A percentile compares a stretch with the other conserved stretches of the same genome.
phyloP scores from a whole-genome alignment of 92 coral and sea anemone species.

The Plumapathes pennacea region DNA sequence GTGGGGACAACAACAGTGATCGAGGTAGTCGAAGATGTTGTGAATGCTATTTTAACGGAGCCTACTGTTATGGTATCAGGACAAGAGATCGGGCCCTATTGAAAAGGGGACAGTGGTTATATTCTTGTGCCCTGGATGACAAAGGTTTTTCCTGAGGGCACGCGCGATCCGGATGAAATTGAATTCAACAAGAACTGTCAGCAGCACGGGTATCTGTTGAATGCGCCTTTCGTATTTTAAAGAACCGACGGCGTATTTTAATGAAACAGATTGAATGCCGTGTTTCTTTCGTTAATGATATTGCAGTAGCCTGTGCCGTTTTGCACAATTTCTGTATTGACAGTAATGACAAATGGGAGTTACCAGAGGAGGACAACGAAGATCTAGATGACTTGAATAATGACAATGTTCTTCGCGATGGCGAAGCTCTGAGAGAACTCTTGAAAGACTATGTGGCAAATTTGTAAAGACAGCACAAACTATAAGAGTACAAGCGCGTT shows the following conservation, averaged over 20 bases:
- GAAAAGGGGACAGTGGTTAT: too few species aligned
- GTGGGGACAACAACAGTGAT: too few species aligned
- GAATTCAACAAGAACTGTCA: constrained; percentile 17
- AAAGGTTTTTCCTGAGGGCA: constrained; percentile 17
- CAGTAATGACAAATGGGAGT: constrained; percentile 14
- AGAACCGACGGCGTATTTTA: constrained; percentile 9
- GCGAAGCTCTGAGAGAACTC: constrained; percentile 30
- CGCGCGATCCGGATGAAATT: constrained; percentile 13
- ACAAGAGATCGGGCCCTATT: too few species aligned
- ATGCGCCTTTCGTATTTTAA: constrained; percentile 9
- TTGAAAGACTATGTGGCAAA: constrained; percentile 29
- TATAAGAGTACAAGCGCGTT: constrained; percentile 12
- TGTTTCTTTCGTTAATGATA: constrained; percentile 14
- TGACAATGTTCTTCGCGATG: constrained; percentile 25
- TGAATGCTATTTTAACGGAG: too few species aligned
- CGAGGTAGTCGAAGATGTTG: too few species aligned
- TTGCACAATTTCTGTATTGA: constrained; percentile 8
- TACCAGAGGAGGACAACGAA: constrained; percentile 18
- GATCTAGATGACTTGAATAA: constrained; percentile 19
- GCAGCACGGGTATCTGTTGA: constrained; percentile 9
- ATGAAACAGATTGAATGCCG: constrained; percentile 18
- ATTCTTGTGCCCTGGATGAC: too few species aligned
- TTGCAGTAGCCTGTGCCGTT: constrained; percentile 24
- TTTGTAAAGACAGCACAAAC: neutral
- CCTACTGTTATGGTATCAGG: too few species aligned